These are phyloP conservation scores for Eunapius fragilis DNA, from an alignment of 37 sponge, comb jelly and placozoan genomes.

Conservation along the genomic window DNA sequence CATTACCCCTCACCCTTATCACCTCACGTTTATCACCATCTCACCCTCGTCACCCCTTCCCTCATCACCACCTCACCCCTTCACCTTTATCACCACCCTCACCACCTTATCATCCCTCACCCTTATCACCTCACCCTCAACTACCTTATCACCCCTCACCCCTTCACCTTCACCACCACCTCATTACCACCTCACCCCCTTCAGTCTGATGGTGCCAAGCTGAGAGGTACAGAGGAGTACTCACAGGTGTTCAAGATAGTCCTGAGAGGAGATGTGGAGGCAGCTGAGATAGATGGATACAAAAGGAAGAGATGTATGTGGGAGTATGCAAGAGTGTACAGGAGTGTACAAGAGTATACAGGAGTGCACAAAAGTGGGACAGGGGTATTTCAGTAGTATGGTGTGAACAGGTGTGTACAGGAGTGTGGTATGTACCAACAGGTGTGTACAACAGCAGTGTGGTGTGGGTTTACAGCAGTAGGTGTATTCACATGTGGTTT, in stretches of 20 bases:
- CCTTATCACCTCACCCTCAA: not conserved
- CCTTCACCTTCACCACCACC: no score
- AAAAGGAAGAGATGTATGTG: slow-evolving; percentile 14
- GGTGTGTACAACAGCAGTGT: no score
- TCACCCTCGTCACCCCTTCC: not conserved
- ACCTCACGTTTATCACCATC: no score
- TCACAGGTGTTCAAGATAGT: not conserved
- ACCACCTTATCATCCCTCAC: not conserved
- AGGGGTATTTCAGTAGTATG: no score
- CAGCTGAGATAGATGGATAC: not conserved
- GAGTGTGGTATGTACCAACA: no score
- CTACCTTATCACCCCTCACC: not conserved
- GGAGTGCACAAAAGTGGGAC: no score
- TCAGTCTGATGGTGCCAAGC: not conserved
- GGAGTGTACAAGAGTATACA: no score
- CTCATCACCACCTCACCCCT: not conserved
- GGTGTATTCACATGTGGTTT: no score
- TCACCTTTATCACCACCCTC: not conserved
- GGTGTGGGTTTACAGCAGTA: no score
- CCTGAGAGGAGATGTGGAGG: not conserved
- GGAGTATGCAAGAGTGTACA: slow-evolving; percentile 28
- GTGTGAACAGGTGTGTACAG: no score
- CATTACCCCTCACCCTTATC: no score
- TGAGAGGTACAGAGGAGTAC: not conserved
- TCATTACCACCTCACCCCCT: not conserved